phyloP scores from a whole-genome alignment of 2,113 vertebrate species.

The Chlamydotis undulata region DNA sequence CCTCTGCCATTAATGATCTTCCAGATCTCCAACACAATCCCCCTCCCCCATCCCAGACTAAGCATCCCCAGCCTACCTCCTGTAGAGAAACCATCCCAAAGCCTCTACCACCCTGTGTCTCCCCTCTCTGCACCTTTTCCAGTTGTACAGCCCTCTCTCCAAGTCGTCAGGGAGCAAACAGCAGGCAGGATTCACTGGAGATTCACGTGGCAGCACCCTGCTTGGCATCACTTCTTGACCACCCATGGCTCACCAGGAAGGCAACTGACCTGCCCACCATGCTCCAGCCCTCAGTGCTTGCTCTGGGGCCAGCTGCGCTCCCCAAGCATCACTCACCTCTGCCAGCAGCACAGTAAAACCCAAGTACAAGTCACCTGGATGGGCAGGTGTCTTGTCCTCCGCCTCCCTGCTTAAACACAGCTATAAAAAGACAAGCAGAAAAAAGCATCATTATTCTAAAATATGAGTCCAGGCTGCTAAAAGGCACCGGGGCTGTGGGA shows the following conservation, averaged over 20 bases:
- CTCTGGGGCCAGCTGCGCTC: background rate
- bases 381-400: background rate
- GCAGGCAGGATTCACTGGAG: background rate
- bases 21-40: background rate
- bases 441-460: background rate
- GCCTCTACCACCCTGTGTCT: rapidly evolving
- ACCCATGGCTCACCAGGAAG: background rate
- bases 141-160: background rate
- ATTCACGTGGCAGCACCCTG: background rate
- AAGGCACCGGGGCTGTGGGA: background rate
- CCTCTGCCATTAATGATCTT: background rate
- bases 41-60: background rate
- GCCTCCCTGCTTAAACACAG: background rate
- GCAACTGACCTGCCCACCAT: rapidly evolving
- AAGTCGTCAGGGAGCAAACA: background rate
- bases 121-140: background rate
- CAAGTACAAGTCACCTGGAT: background rate
- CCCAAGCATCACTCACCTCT: background rate
- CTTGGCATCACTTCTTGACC: background rate
- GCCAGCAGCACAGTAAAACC: background rate
- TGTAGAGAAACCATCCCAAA: background rate
- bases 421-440: background rate
- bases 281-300: background rate
- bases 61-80: background rate
- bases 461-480: background rate